Evolutionary conservation across 2,797 vertebrate species (phyloP), one percentile per base, ranked within the genome.

Genomic region (Sebastes minor): DNA sequence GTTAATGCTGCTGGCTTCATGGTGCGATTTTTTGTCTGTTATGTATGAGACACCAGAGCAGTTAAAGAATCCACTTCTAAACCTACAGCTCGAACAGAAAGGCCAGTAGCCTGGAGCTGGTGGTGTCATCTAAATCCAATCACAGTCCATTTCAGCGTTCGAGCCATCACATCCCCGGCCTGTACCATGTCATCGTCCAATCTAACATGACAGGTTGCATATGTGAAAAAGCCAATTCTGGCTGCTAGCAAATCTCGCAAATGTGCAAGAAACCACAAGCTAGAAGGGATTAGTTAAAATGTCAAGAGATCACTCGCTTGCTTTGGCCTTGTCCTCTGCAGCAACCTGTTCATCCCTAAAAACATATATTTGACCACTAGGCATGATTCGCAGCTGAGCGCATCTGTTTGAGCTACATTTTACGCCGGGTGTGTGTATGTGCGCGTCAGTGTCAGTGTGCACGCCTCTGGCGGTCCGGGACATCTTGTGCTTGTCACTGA

Each of bases 161-260:
- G 91, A 92, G 94, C 95, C 93, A 91, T 93, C 94, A 87, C 94
- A 87, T 93, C 84, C 88, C 89, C 67, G 71, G 23, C 76, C 82
- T 76, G 89, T 91, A 93, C 95, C 91, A 94, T 90, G 89, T 91
- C 94, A 94, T 90, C 79, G 78, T 91, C 92, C 96, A 82, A 97
- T 97, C 92, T 89, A 90, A 97, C 94, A 95, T 97, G 98, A 99
- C 98, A 98, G 95, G 94, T 81, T 96, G 93, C 98, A 97, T 98
- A 99, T 98, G 97, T 97, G 97, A 96, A 99, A 98, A 98, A 99
- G 98, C 93, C 97, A 98, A 96, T 95, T 94, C 93, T 95, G 95
- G 97, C 97, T 99, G 96, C 97, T 96, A 98, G 98, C 98, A 95
- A 97, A 96, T 95, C 94, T 96, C 91, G 83, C 93, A 94, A 96